Evolutionary conservation across 2,113 vertebrate genomes (phyloP), one percentile per base, ranked within the genome.

Genomic region (Nothoprocta perdicaria): DNA sequence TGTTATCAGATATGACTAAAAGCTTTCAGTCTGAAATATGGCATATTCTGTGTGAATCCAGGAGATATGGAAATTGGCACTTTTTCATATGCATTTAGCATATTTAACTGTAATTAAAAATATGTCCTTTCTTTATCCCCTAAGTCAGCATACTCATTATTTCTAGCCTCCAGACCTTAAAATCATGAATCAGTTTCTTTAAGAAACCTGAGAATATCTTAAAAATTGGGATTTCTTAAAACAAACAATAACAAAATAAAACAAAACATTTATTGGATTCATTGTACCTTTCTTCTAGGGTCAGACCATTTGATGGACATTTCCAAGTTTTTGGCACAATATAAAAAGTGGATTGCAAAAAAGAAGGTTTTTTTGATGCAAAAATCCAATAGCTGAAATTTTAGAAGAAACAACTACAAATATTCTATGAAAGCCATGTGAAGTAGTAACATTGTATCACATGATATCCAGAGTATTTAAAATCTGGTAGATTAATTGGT

Each of bases 151-250:
- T n/a, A 46, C 1, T 58, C 4, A 3, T 15, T 84, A 31, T 4
- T 6, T 6, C 14, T 22, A 68, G 0, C 7, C 21, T 52, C 27
- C 21, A 72, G 33, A 75, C 74, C 53, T 0, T 16, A 14, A 58
- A 86, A 48, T 48, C 1, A 41, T 58, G 43, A 48, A 46, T 87
- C 80, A 38, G 27, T 4, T 35, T 29, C 69, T 10, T 46, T 60
- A 61, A 43, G 40, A 17, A 71, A 12, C 21, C 23, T 67, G 23
- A 60, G 13, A 53, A 5, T 14, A 58, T 11, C 10, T 81, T 69
- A 80, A 84, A 67, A 29, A 75, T 43, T 8, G 33, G 2, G 8
- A 50, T 0, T 22, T 46, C 46, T 41, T 48, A n/a, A 48, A 46
- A 46, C 43, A 45, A 45, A 45, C 15, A 53, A 29, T 8, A 26